Evolutionary conservation across 2,797 vertebrate species (phyloP), one percentile per base, ranked within the genome.

Genomic region (Aulostomus chinensis): DNA sequence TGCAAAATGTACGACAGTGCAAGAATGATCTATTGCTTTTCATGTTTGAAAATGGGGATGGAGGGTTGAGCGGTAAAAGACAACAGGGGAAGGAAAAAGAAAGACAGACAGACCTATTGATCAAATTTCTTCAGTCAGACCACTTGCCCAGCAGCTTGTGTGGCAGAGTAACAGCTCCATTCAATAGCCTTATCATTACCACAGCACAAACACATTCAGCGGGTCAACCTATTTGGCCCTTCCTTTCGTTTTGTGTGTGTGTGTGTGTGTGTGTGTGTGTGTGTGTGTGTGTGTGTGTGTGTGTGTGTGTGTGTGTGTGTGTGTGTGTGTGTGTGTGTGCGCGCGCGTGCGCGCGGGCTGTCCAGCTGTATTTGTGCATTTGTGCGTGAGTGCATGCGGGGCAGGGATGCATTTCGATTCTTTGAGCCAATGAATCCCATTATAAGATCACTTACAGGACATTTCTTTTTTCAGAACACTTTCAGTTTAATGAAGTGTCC

Each of bases 181-280:
- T 86, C 88, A 78, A 88, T 83, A 86, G 59, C 69, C 79, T 83
- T 81, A 86, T 89, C 81, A 84, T 87, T 86, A 88, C 72, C 72
- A 62, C 67, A 74, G 78, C 73, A 69, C 80, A 55, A 81, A 75
- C 76, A 61, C 67, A 75, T 74, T 80, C 82, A 78, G 71, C 60
- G 58, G 80, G 83, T 86, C 77, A 83, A 53, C 53, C 75, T 67
- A 72, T 72, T 75, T 78, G 81, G 73, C 76, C 68, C 45, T 42
- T 31, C 28, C 31, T 70, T n/a, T n/a, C n/a, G n/a, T n/a, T n/a
- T n/a, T n/a, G n/a, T n/a, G n/a, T n/a, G n/a, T n/a, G n/a, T 33
- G 14, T 45, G 16, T 30, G 16, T 20, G 11, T 20, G 16, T 2
- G 20, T 29, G 29, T 29, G 49, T 17, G 21, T 41, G n/a, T 1